A percentile compares a stretch with the other conserved stretches of the same genome.
Evolutionary conservation across 1,140 invertebrate genomes (phyloP).

Genomic region (Pararge aegeria): DNA sequence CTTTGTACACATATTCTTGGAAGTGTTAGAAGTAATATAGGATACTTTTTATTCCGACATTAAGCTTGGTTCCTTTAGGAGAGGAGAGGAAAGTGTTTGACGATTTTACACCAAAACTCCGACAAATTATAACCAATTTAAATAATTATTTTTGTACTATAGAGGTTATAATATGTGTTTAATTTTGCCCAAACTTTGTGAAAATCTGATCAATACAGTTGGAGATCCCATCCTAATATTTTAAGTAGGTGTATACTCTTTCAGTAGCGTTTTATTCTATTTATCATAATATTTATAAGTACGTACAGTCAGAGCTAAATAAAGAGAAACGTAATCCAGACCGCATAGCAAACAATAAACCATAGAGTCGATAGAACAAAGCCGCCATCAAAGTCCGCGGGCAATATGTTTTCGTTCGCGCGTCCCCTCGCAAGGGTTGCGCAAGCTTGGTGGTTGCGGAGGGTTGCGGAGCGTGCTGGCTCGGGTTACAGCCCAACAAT

Average conservation of each 20-base stretch:
- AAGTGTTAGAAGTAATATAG: too few species aligned
- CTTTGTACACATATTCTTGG: too few species aligned
- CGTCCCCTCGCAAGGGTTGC: slow-evolving; percentile 37
- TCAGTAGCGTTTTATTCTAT: background rate
- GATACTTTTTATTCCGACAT: too few species aligned
- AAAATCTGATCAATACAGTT: too few species aligned
- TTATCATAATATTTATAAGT: slow-evolving; percentile 1
- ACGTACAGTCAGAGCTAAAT: slow-evolving; percentile 5
- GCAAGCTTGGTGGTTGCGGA: slow-evolving; percentile 38
- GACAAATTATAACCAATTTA: too few species aligned
- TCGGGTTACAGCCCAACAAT: slow-evolving; percentile 53
- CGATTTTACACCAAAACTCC: too few species aligned
- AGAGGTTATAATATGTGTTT: too few species aligned
- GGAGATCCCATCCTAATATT: background rate
- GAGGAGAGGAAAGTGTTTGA: too few species aligned
- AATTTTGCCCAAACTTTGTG: too few species aligned
- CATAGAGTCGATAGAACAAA: slow-evolving; percentile 26
- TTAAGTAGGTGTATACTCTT: too few species aligned
- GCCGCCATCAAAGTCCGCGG: slow-evolving; percentile 15
- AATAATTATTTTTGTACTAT: too few species aligned
- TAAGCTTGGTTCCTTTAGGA: too few species aligned
- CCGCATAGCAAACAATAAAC: slow-evolving; percentile 28
- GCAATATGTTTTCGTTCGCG: slow-evolving; percentile 54
- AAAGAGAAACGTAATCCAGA: slow-evolving; percentile 27
- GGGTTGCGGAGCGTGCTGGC: slow-evolving; percentile 34